Evolutionary conservation across 2,113 vertebrate genomes (phyloP), one percentile per base, ranked within the genome.

Genomic region (Lophura nycthemera): DNA sequence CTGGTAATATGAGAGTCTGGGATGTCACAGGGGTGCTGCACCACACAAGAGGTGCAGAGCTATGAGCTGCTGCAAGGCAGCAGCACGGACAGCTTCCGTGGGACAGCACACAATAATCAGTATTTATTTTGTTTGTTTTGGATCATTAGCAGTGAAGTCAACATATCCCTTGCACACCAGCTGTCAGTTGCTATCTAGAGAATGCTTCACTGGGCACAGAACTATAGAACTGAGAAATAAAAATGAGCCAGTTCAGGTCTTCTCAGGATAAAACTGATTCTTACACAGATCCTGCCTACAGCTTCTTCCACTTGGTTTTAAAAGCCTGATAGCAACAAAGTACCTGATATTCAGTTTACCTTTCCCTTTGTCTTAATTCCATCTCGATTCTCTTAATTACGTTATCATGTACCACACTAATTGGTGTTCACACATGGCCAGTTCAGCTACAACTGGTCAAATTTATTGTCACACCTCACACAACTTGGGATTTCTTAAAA

Each of bases 71-170:
- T 90, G 76, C 11, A 73, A 60, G 57, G 14, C 43, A 81, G 60
- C 24, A 67, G 34, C 47, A 81, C 45, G 45, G 57, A 29, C 57
- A 74, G 57, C 57, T 80, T 86, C 45, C 1, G 6, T 25, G 43
- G 77, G 77, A 59, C 83, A 73, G 59, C 54, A 76, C 36, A 48
- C 65, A 84, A n/a, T 60, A 78, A 72, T 57, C 66, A 84, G 1
- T 12, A 86, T 84, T 90, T 59, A 52, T 77, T 80, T 40, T 38
- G 54, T 69, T 89, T 92, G 83, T 8, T 90, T 71, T 91, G 94
- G 72, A 76, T 93, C 56, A 66, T 83, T 74, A 89, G 77, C 82
- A 91, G 87, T 59, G 86, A 70, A 94, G 54, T 34, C 77, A 91
- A 70, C 78, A 45, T 16, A 70, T 38, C 83, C 70, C 73, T 40